Base-by-base conservation (phyloP, 2,797 vertebrate species). In the Telmatherina bonti region DNA sequence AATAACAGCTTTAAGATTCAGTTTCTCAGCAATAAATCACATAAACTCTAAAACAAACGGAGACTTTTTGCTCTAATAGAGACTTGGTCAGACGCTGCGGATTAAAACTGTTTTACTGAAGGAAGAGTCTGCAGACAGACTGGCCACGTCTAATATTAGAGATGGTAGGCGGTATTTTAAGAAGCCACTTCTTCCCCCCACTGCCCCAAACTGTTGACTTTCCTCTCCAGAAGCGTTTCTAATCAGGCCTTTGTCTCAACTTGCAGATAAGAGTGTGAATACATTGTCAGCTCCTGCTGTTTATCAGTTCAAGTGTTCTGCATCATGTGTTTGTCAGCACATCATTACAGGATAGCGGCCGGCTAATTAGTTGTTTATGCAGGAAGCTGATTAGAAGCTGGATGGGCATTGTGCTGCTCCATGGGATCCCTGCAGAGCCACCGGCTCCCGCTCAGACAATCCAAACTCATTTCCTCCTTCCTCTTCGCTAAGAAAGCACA, bases 271-370 rank as follows among this genome's bases (percentile, higher is more conserved):
- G 91, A 70, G 33, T 72, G 63, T 81, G 76, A 76, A 84, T 87
- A 67, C 53, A 88, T 85, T 70, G 74, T 82, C 79, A 85, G 81
- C 78, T 79, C 79, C 83, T 75, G 70, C 68, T 86, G 83, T 91
- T 91, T 83, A 78, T 93, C 87, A 84, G 87, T 87, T 79, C 70
- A 83, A 85, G 72, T 85, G 84, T 83, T 92, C 92, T 79, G 84
- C 88, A 90, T 82, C 26, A 56, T 79, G 85, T 94, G 89, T 93
- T 95, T 95, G 94, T 96, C 94, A 96, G 90, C 91, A 95, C 92
- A 67, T 94, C 92, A 88, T 96, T 96, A 95, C 82, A 31, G 62
- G 63, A 58, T 33, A 26, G 67, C 77, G 80, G 84, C 87, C 15
- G 79, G 88, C 91, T 91, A 94, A 94, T 92, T 93, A 93, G 89